Evolutionary conservation across 2,113 vertebrate species (phyloP).

Genomic region (Paramisgurnus dabryanus): DNA sequence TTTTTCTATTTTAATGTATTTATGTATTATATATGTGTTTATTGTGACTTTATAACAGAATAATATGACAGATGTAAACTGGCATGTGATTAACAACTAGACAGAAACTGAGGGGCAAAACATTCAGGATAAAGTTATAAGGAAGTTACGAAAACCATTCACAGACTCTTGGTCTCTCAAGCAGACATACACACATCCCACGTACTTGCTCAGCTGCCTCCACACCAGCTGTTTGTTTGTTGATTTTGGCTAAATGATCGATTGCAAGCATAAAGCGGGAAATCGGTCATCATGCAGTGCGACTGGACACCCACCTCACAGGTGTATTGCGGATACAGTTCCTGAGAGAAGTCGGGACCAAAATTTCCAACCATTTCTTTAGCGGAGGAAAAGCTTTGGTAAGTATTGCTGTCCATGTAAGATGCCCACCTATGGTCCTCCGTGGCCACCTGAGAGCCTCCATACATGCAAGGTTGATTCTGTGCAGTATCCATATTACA

Average conservation of each 20-base stretch:
- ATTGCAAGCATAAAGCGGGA: conserved; percentile 25
- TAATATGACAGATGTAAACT: neutral
- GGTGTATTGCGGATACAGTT: conserved; percentile 49
- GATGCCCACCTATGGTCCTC: conserved; percentile 44
- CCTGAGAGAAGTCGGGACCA: conserved; percentile 21
- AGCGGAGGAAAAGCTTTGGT: conserved; percentile 30
- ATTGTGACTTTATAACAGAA: neutral
- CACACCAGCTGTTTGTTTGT: conserved; percentile 29
- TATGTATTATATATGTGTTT: too few species aligned
- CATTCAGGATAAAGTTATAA: conserved; percentile 3
- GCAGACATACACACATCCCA: neutral
- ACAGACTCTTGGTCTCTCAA: neutral
- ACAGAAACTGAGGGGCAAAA: neutral
- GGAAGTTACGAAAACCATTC: neutral
- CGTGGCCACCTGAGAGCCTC: conserved; percentile 22
- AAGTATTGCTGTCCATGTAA: conserved; percentile 35
- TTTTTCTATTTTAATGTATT: too few species aligned
- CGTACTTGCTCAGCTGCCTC: conserved; percentile 2
- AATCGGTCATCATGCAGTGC: conserved; percentile 39
- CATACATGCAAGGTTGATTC: conserved; percentile 45
- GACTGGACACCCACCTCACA: conserved; percentile 40
- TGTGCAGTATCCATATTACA: conserved; percentile 27
- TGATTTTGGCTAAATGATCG: conserved; percentile 29
- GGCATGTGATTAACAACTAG: neutral
- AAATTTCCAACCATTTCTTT: conserved; percentile 39